Evolutionary conservation across 92 coral and sea anemone species (phyloP).

Genomic region (Galaxea fascicularis): DNA sequence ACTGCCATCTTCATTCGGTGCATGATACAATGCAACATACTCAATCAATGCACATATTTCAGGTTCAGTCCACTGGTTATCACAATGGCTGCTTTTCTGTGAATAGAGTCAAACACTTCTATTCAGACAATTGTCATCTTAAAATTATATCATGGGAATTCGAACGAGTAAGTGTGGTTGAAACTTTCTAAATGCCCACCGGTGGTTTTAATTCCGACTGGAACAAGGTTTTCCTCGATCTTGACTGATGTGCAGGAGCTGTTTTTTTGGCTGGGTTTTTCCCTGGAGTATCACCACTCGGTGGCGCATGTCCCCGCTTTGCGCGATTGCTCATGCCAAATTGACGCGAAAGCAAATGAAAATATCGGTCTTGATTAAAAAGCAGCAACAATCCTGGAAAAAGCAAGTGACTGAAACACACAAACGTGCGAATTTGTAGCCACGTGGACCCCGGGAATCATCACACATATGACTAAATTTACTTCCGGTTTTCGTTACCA

Average conservation of each 20-base stretch:
- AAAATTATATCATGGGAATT: not conserved
- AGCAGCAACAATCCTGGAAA: not conserved
- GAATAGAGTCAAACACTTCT: too few species aligned
- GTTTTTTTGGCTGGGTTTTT: constrained; percentile 27
- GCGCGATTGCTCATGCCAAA: constrained; percentile 18
- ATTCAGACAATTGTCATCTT: too few species aligned
- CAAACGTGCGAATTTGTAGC: not conserved
- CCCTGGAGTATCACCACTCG: constrained; percentile 33
- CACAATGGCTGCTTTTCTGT: not conserved
- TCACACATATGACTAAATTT: not conserved
- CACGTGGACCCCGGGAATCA: constrained; percentile 15
- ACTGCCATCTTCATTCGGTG: not conserved
- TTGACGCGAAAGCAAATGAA: not conserved
- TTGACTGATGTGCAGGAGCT: not conserved
- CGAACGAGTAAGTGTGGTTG: not conserved
- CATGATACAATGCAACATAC: constrained; percentile 44
- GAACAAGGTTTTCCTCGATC: not conserved
- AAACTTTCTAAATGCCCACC: not conserved
- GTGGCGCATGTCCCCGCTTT: constrained; percentile 33
- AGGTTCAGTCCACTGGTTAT: not conserved
- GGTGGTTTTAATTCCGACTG: not conserved
- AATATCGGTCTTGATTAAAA: not conserved
- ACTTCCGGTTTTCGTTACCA: not conserved
- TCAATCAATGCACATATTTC: constrained; percentile 19
- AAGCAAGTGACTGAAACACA: not conserved